Evolutionary conservation across 2,113 vertebrate species (phyloP).

Genomic region (Sula dactylatra): DNA sequence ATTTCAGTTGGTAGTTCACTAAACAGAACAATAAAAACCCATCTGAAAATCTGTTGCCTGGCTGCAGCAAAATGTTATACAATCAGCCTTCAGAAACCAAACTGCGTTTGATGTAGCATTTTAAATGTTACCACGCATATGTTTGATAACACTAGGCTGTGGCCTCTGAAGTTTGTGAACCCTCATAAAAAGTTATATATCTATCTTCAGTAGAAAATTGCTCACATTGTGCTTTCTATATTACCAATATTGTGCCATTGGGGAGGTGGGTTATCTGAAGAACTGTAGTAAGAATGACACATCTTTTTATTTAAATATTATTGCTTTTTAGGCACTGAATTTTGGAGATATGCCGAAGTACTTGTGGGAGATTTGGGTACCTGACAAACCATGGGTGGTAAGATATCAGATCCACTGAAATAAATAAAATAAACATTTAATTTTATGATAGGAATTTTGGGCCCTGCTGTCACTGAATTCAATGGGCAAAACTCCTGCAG

Average conservation of each 20-base stretch:
- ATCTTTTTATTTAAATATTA: constrained; percentile 64
- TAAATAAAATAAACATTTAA: not conserved
- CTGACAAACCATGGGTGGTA: constrained; percentile 53
- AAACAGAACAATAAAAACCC: constrained; percentile 39
- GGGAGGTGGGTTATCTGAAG: constrained; percentile 20
- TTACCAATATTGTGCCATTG: not conserved
- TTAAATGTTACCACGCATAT: not conserved
- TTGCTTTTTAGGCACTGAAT: constrained; percentile 64
- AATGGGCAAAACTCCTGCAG: not conserved
- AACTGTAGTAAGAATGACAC: constrained; percentile 10
- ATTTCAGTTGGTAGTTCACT: constrained; percentile 24
- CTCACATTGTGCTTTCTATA: not conserved
- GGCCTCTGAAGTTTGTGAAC: not conserved
- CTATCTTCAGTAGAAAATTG: not conserved
- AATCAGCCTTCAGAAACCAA: not conserved
- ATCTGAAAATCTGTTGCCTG: not conserved
- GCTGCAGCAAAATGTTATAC: not conserved
- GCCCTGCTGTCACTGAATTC: not conserved
- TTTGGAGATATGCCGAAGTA: constrained; percentile 63
- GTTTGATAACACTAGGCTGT: not conserved
- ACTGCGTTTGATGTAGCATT: not conserved
- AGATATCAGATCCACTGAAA: constrained; percentile 48
- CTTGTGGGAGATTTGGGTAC: constrained; percentile 57
- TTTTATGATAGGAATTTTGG: constrained; percentile 1
- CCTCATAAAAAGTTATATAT: not conserved